phyloP scores from a whole-genome alignment of 2,113 vertebrate genomes.

The Mohoua ochrocephala region DNA sequence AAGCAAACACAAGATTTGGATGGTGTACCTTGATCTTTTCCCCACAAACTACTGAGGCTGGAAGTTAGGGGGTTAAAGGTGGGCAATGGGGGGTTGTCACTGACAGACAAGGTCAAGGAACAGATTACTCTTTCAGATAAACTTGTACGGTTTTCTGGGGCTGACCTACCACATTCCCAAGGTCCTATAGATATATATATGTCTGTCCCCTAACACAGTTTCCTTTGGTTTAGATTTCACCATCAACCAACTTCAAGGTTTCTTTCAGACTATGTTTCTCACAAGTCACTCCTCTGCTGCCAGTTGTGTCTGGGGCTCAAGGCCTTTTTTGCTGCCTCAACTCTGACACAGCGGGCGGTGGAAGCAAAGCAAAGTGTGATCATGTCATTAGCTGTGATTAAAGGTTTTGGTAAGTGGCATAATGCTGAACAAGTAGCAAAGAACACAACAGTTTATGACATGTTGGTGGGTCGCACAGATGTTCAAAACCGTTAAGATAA shows the following conservation, averaged over 20 bases:
- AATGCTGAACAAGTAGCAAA: not conserved
- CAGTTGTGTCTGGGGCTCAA: not conserved
- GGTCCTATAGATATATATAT: not conserved
- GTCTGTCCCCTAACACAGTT: not conserved
- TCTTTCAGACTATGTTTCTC: not conserved
- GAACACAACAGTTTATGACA: not conserved
- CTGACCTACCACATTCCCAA: not conserved
- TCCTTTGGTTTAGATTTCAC: not conserved
- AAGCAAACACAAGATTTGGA: not conserved
- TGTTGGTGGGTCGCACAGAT: not conserved
- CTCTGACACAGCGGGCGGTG: not conserved
- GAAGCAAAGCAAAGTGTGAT: not conserved
- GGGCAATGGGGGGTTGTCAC: not conserved
- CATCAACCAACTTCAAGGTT: not conserved
- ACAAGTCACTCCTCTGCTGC: not conserved
- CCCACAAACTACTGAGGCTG: not conserved
- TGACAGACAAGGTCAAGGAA: not conserved
- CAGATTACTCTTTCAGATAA: not conserved
- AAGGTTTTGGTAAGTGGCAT: not conserved
- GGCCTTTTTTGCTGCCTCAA: not conserved
- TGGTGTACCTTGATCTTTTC: not conserved
- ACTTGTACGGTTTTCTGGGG: not conserved
- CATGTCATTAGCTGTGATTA: not conserved
- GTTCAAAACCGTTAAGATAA: conserved; percentile 40
- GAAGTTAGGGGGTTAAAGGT: not conserved